Evolutionary conservation across 2,888 invertebrate species (phyloP).

Genomic region (Chaitophorus viminalis): DNA sequence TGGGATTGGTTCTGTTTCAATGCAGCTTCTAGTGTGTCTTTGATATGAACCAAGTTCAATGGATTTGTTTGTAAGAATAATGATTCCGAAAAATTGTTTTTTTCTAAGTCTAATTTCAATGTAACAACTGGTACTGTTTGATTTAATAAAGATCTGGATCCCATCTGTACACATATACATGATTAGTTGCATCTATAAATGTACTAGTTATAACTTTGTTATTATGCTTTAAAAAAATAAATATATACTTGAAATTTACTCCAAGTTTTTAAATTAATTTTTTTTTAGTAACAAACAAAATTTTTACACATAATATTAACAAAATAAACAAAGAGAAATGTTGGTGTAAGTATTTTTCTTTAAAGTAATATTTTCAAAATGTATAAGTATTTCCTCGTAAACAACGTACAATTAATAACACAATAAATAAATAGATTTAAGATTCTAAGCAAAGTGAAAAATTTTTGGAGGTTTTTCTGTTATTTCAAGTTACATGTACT

Average conservation of each 20-base stretch:
- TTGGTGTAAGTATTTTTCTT: conserved; percentile 19
- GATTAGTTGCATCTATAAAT: conserved; percentile 40
- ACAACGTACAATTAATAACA: no score
- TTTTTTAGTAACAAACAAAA: conserved; percentile 3
- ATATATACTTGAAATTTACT: conserved; percentile 1
- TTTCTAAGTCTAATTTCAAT: conserved; percentile 57
- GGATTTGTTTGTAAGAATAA: conserved; percentile 61
- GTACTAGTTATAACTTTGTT: conserved; percentile 18
- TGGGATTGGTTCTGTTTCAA: conserved; percentile 61
- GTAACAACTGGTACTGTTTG: conserved; percentile 60
- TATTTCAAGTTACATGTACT: no score
- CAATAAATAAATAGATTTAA: no score
- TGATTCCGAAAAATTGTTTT: conserved; percentile 42
- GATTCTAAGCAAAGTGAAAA: no score
- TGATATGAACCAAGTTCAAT: conserved; percentile 54
- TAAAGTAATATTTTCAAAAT: no score
- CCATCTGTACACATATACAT: conserved; percentile 53
- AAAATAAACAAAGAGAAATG: not conserved
- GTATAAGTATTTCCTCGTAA: no score
- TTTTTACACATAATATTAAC: not conserved
- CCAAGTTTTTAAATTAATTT: not conserved
- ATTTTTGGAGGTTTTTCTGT: no score
- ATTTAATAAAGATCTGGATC: conserved; percentile 59
- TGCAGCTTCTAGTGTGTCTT: conserved; percentile 59
- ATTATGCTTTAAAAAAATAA: conserved; percentile 38